phyloP scores from a whole-genome alignment of 2,888 invertebrate genomes.

The Xestia c-nigrum region DNA sequence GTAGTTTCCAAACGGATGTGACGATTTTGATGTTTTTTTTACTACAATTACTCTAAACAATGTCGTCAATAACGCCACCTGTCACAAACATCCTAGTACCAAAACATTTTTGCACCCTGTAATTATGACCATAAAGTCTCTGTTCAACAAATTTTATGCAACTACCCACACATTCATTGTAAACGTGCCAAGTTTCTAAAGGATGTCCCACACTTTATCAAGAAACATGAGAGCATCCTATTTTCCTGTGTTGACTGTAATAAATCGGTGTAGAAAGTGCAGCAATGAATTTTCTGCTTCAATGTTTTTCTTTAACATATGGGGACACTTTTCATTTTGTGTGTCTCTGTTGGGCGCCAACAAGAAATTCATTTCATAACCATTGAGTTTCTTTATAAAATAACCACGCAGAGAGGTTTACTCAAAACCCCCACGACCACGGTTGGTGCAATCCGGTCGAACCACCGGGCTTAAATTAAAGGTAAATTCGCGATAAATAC shows the following conservation, averaged over 20 bases:
- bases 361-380: background rate
- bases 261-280: slow-evolving; percentile 30
- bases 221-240: slow-evolving; percentile 11
- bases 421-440: too few relatives aligned
- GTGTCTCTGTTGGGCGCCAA: slow-evolving; percentile 45
- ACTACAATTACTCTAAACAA: background rate
- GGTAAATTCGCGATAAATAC: too few relatives aligned
- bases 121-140: background rate
- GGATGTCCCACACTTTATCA: background rate
- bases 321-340: slow-evolving; percentile 17
- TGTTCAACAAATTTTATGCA: background rate
- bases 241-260: slow-evolving; percentile 33
- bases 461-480: too few relatives aligned
- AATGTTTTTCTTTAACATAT: slow-evolving; percentile 31
- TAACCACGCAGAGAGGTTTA: background rate
- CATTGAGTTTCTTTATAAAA: background rate
- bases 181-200: background rate
- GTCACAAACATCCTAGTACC: background rate
- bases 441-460: too few relatives aligned
- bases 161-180: background rate
- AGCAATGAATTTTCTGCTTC: slow-evolving; percentile 34
- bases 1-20: too few relatives aligned
- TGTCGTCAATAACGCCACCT: background rate
- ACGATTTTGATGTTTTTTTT: too few relatives aligned
- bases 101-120: background rate